Conservation (phyloP, 2,113 vertebrate species). For the Aspidoscelis tigris region DNA sequence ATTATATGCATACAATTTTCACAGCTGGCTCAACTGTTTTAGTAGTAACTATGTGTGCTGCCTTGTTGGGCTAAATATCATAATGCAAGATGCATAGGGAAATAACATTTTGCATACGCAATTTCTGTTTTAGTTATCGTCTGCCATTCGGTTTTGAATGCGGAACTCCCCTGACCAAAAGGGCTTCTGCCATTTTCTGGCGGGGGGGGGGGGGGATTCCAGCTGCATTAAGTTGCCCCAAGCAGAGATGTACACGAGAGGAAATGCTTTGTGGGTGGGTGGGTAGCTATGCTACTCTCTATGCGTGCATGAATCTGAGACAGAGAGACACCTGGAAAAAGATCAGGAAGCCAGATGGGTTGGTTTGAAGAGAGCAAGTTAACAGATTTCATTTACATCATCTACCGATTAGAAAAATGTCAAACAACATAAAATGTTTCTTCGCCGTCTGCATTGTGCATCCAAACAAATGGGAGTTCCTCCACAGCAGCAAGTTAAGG, state of each 20-base stretch:
- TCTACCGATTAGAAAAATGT: too few relatives aligned
- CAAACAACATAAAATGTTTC: background rate
- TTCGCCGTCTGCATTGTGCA: background rate
- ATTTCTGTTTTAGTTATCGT: background rate
- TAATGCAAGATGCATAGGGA: background rate
- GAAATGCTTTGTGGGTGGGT: too few relatives aligned
- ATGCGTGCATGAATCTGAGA: background rate
- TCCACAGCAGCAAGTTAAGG: background rate
- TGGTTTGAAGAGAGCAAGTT: background rate
- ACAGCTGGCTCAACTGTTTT: conserved; percentile 50
- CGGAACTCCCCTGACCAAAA: background rate
- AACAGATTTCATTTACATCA: background rate
- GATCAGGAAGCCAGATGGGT: background rate
- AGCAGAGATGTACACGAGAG: background rate
- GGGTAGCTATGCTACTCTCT: too few relatives aligned
- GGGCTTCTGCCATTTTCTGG: background rate
- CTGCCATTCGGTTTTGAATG: background rate
- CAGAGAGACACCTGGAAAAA: background rate
- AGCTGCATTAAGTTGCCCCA: background rate
- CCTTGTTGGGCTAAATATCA: background rate
- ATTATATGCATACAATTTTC: conserved; percentile 22
- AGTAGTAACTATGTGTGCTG: background rate
- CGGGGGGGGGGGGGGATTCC: too few relatives aligned
- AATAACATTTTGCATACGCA: background rate
- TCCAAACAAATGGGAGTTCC: background rate